Percentiles rank a stretch among this genome's conserved stretches.
phyloP scores from a whole-genome alignment of 2,888 invertebrate species.

The Andrena flavipes region DNA sequence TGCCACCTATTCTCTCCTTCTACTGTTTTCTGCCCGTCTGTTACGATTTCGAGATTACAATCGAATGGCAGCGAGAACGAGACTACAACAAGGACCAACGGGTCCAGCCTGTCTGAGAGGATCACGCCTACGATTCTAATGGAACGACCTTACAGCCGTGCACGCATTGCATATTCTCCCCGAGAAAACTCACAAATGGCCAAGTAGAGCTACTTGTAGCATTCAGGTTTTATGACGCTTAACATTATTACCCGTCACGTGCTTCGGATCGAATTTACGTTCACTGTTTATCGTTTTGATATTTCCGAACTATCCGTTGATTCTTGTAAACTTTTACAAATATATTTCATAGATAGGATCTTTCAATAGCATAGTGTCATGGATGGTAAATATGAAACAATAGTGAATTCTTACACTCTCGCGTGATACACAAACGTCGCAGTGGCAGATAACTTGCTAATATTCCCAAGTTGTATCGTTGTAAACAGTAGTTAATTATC shows the following conservation, averaged over 20 bases:
- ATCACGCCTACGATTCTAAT: constrained; percentile 46
- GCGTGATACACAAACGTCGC: too few relatives aligned
- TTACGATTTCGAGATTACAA: constrained; percentile 44
- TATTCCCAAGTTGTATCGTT: too few relatives aligned
- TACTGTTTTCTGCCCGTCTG: constrained; percentile 9
- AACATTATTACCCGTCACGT: background rate
- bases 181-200: constrained; percentile 4
- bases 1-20: constrained; percentile 3
- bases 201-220: background rate
- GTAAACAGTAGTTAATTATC: too few relatives aligned
- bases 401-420: too few relatives aligned
- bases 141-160: constrained; percentile 6
- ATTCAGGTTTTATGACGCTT: background rate
- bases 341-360: too few relatives aligned
- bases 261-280: background rate
- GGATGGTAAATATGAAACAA: too few relatives aligned
- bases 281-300: too few relatives aligned
- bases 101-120: constrained; percentile 16
- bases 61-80: constrained; percentile 34
- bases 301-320: too few relatives aligned
- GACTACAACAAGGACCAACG: constrained; percentile 6
- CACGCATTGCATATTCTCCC: background rate
- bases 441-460: too few relatives aligned
- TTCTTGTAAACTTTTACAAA: too few relatives aligned
- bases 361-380: too few relatives aligned